Conservation (phyloP, 2,888 invertebrate species). For the Hoplodrina ambigua region DNA sequence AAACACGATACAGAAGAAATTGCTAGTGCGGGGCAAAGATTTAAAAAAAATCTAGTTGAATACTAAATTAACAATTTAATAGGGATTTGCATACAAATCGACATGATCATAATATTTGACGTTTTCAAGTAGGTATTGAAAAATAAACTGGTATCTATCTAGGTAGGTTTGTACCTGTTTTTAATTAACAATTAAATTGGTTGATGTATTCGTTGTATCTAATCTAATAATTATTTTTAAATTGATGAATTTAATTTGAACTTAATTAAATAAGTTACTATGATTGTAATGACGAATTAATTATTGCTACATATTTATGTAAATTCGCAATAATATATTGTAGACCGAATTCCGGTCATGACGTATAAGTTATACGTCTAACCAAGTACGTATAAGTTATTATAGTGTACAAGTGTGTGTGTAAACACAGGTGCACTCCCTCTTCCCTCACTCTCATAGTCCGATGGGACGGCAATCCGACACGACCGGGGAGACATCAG, state of each 20-base stretch:
- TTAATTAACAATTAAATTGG: conserved; percentile 21
- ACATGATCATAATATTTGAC: not conserved
- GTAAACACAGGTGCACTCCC: too few species aligned
- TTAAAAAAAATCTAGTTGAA: not conserved
- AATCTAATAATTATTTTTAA: conserved; percentile 6
- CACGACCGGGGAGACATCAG: too few species aligned
- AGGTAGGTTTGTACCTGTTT: conserved; percentile 11
- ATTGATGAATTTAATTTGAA: conserved; percentile 15
- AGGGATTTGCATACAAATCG: conserved; percentile 6
- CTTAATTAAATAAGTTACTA: not conserved
- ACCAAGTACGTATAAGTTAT: too few species aligned
- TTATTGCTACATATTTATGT: not conserved
- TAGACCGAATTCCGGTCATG: too few species aligned
- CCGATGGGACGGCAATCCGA: too few species aligned
- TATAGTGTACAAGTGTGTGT: too few species aligned
- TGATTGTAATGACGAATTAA: conserved; percentile 1
- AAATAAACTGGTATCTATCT: conserved; percentile 15
- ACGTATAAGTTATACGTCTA: too few species aligned
- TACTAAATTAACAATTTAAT: not conserved
- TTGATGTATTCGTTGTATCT: conserved; percentile 10
- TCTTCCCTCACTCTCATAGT: too few species aligned
- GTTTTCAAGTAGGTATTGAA: not conserved
- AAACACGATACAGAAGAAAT: too few species aligned
- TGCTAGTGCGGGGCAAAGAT: too few species aligned
- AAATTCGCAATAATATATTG: not conserved